These are phyloP conservation scores for Drepanosiphum platanoidis DNA, from an alignment of 2,888 invertebrate genomes.

Conservation along the genomic window DNA sequence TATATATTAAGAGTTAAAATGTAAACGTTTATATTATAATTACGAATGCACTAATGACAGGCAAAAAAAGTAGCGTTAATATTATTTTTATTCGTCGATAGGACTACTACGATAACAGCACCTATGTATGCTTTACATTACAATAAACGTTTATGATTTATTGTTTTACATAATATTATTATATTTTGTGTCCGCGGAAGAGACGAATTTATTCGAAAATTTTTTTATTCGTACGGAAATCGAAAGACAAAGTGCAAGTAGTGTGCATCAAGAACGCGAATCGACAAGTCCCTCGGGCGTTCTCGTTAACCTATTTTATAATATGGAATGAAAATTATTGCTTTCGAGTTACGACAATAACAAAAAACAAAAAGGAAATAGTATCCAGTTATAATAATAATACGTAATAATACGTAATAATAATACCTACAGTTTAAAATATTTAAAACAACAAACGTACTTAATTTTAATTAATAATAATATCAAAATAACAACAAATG, in stretches of 20 bases:
- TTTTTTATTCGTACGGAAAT: neutral
- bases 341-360: constrained; percentile 13
- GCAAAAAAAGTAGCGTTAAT: neutral
- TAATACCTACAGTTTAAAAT: constrained; percentile 42
- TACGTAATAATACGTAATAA: constrained; percentile 5
- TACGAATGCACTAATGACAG: neutral
- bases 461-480: constrained; percentile 50
- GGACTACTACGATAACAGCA: neutral
- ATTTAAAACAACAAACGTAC: constrained; percentile 41
- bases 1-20: neutral
- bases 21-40: neutral
- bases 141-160: neutral
- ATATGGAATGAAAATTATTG: constrained; percentile 39
- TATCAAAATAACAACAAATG: constrained; percentile 58
- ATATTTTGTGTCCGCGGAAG: neutral
- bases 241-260: constrained; percentile 43
- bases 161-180: constrained; percentile 14
- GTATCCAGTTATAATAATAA: neutral
- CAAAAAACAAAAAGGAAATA: neutral
- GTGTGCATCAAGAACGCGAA: constrained; percentile 34
- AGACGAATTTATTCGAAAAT: constrained; percentile 5
- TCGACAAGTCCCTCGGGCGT: neutral
- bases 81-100: neutral
- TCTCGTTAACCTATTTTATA: constrained; percentile 22
- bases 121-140: neutral